Conservation (phyloP, 2,888 invertebrate species). For the Lasioglossum villosulum region DNA sequence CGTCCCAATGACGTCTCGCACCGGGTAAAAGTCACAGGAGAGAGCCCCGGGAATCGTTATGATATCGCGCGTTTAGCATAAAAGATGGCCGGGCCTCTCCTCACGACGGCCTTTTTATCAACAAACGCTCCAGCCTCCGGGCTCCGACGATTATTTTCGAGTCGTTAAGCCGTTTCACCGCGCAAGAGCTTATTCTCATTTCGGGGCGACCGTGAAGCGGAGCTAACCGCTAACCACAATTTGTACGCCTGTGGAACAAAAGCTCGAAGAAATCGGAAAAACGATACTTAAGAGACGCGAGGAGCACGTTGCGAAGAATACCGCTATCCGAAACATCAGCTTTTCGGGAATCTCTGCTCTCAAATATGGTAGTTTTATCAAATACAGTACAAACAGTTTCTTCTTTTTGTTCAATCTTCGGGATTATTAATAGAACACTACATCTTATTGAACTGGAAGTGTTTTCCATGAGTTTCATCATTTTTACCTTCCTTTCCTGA, state of each 20-base stretch:
- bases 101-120: slow-evolving; percentile 40
- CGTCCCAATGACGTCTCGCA: neutral
- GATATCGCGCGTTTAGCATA: slow-evolving; percentile 28
- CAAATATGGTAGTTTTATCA: neutral
- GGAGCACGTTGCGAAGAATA: neutral
- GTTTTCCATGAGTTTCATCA: neutral
- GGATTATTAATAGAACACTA: too few relatives aligned
- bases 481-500: neutral
- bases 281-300: neutral
- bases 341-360: neutral
- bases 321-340: neutral
- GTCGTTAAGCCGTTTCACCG: slow-evolving; percentile 69
- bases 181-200: slow-evolving; percentile 64
- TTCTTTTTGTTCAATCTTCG: neutral
- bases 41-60: neutral
- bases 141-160: slow-evolving; percentile 72
- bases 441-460: neutral
- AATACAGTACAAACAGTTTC: neutral
- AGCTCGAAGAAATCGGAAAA: slow-evolving; percentile 32
- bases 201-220: slow-evolving; percentile 73
- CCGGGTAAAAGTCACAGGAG: neutral
- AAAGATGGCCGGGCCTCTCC: slow-evolving; percentile 38
- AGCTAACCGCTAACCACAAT: slow-evolving; percentile 77
- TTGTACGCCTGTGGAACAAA: slow-evolving; percentile 58
- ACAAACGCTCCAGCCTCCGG: slow-evolving; percentile 45